Evolutionary conservation across 1,140 invertebrate species (phyloP), one percentile per base, ranked within the genome.

Genomic region (Sinonovacula constricta): DNA sequence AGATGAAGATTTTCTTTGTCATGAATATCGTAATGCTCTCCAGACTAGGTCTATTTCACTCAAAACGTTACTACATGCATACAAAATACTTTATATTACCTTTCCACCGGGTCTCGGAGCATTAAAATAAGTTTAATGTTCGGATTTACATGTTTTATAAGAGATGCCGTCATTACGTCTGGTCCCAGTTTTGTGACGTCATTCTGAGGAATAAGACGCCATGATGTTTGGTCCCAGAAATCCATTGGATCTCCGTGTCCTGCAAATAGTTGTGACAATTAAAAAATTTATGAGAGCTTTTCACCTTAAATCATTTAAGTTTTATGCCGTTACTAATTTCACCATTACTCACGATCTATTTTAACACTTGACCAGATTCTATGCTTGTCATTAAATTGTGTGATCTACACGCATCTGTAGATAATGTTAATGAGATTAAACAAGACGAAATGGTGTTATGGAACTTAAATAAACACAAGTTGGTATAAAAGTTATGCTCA

Each of bases 191-290:
- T 10, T 7, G 14, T 36, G 49, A 60, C 60, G 39, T 79, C 60
- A 62, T 79, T 79, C 51, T 79, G 77, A 3, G 67, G 45, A 45
- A 79, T 79, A 28, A 63, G n/a, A 30, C 51, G 39, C 77, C 77
- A 79, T 28, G 67, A 65, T 15, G 67, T 39, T 24, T 56, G 49
- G 33, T 71, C 77, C 60, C 60, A 71, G 51, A 79, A 79, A 33
- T 79, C 77, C 77, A 79, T 79, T 30, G 77, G 77, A 31, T 79
- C 77, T 24, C 77, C 77, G 24, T 71, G 67, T 56, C 77, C 77
- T 79, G 22, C 33, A 53, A 51, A 45, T 49, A 67, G n/a, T 15
- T n/a, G 22, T 22, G 62, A 36, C 22, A 22, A 22, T 1, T 53
- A 65, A 33, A 36, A 22, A 31, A 68, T 1, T 45, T 18, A 18